Conservation (phyloP, 2,888 invertebrate species). For the Parascotia fuliginaria region DNA sequence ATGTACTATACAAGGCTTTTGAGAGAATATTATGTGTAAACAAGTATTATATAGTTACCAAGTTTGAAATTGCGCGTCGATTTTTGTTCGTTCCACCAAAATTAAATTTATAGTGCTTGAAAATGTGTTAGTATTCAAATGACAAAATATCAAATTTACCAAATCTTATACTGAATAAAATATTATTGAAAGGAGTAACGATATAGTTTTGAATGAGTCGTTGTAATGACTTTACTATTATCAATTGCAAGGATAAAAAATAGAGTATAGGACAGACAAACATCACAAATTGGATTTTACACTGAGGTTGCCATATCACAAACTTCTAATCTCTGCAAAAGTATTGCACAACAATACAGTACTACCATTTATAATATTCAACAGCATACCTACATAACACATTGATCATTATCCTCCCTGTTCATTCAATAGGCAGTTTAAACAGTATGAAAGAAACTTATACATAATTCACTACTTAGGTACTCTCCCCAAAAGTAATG, state of each 20-base stretch:
- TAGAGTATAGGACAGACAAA: no score
- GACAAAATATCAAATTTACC: no score
- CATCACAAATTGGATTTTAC: no score
- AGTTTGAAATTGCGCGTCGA: no score
- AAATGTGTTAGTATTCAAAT: no score
- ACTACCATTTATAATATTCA: constrained; percentile 37
- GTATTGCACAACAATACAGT: constrained; percentile 16
- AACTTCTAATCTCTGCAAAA: constrained; percentile 7
- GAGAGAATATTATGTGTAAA: constrained; percentile 7
- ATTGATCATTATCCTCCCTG: constrained; percentile 73
- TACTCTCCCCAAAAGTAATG: constrained; percentile 63
- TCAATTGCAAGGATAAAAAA: no score
- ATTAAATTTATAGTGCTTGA: no score
- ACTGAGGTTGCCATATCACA: background rate
- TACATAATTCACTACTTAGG: constrained; percentile 80
- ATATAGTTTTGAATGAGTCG: no score
- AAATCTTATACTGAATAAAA: no score
- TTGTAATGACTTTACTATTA: no score
- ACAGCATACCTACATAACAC: constrained; percentile 44
- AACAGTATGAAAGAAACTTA: constrained; percentile 70
- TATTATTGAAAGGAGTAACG: no score
- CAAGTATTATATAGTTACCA: background rate
- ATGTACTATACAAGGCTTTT: constrained; percentile 12
- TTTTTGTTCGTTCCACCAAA: no score
- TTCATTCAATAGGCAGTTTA: constrained; percentile 77